A percentile compares a stretch with the other conserved stretches of the same genome.
Conservation (phyloP, 2,888 invertebrate genomes). For the Acleris sparsana region DNA sequence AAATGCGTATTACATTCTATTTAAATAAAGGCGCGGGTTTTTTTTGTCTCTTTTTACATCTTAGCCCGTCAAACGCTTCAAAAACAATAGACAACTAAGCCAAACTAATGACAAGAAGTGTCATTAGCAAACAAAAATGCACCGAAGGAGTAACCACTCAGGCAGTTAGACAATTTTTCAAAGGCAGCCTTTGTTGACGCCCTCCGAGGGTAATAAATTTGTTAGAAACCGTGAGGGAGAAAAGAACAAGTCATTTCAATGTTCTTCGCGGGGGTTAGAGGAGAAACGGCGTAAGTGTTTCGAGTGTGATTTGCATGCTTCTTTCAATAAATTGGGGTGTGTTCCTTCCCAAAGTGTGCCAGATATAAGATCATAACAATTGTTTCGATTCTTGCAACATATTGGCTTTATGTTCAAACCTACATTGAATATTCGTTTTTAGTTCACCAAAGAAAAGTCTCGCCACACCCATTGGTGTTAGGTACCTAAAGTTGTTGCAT, state of each 20-base stretch:
- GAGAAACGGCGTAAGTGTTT: constrained; percentile 4
- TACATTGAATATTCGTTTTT: no score
- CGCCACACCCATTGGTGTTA: no score
- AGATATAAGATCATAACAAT: no score
- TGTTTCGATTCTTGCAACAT: no score
- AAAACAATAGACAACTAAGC: constrained; percentile 29
- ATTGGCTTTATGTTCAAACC: no score
- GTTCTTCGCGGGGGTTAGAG: constrained; percentile 36
- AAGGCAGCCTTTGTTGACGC: constrained; percentile 36
- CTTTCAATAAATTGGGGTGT: constrained; percentile 1
- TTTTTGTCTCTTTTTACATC: no score
- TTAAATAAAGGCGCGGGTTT: no score
- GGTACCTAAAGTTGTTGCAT: no score
- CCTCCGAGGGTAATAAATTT: constrained; percentile 55
- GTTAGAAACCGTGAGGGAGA: constrained; percentile 55
- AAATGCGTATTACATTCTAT: no score
- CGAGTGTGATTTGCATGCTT: constrained; percentile 12
- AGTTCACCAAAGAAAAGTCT: no score
- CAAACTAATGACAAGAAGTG: constrained; percentile 30
- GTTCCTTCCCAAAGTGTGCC: not conserved
- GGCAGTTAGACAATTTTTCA: constrained; percentile 25
- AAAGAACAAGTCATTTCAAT: constrained; percentile 64
- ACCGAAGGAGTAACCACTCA: constrained; percentile 23
- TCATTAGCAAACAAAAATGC: constrained; percentile 34
- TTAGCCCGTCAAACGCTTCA: not conserved